These are phyloP conservation scores for Daphoenositta chrysoptera DNA, from an alignment of 2,113 vertebrate genomes.

Conservation along the genomic window DNA sequence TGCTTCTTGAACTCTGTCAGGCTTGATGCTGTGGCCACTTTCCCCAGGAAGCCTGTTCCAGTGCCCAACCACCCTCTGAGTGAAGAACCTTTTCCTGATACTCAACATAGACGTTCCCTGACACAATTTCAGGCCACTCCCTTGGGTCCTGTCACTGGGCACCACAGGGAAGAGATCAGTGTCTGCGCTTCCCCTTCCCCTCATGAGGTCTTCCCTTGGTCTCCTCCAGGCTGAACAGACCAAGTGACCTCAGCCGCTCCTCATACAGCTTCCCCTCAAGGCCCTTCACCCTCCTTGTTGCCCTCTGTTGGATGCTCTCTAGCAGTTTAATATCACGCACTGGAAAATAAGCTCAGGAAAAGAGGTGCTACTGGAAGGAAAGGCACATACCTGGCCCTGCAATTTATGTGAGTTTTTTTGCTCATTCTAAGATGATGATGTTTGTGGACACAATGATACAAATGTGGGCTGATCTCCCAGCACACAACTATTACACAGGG, in stretches of 20 bases:
- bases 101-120: neutral
- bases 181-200: neutral
- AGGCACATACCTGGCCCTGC: neutral
- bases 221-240: neutral
- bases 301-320: neutral
- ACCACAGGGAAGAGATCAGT: neutral
- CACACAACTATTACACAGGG: neutral
- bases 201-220: neutral
- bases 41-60: neutral
- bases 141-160: neutral
- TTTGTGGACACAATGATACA: neutral
- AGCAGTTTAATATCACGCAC: neutral
- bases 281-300: neutral
- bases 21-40: neutral
- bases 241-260: neutral
- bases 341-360: neutral
- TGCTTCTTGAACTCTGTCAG: neutral
- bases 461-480: neutral
- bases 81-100: neutral
- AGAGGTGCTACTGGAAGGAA: neutral
- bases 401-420: neutral
- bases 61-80: accelerated
- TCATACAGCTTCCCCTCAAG: neutral
- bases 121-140: neutral
- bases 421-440: neutral